Conservation (phyloP, 1,140 invertebrate species). For the Diorhabda sublineata region DNA sequence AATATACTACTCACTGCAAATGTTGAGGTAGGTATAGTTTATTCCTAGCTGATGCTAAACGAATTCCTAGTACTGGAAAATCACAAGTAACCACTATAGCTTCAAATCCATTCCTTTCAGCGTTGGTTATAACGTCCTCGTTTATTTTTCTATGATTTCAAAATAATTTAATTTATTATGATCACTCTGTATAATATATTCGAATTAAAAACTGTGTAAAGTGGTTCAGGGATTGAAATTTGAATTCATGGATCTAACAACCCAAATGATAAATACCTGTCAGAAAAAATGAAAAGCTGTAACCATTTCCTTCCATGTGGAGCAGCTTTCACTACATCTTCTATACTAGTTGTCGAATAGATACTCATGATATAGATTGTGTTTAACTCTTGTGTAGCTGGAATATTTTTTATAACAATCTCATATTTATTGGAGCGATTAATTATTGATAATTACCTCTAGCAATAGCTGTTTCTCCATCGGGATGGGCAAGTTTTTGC, state of each 20-base stretch:
- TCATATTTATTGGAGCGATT: not conserved
- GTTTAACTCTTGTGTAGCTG: not conserved
- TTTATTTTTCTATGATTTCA: too few relatives aligned
- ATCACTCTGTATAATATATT: too few relatives aligned
- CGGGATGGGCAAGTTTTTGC: slow-evolving; percentile 87
- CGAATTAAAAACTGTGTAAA: too few relatives aligned
- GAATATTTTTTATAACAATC: not conserved
- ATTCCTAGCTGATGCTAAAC: slow-evolving; percentile 76
- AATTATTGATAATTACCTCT: slow-evolving; percentile 56
- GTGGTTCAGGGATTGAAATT: too few relatives aligned
- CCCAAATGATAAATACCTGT: slow-evolving; percentile 55
- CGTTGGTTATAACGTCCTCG: slow-evolving; percentile 38
- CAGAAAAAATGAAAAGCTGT: slow-evolving; percentile 64
- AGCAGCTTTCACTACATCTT: slow-evolving; percentile 56
- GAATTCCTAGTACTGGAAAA: slow-evolving; percentile 77
- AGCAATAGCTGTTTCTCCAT: slow-evolving; percentile 83
- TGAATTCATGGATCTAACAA: too few relatives aligned
- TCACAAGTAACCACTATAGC: slow-evolving; percentile 89
- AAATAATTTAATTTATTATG: too few relatives aligned
- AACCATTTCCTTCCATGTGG: slow-evolving; percentile 53
- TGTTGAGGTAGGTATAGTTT: slow-evolving; percentile 78
- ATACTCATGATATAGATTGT: not conserved
- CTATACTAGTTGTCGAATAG: slow-evolving; percentile 66
- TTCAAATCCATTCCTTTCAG: slow-evolving; percentile 80
- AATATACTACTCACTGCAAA: slow-evolving; percentile 55